phyloP scores from a whole-genome alignment of 2,888 invertebrate genomes.

The Trissolcus brochymenae region DNA sequence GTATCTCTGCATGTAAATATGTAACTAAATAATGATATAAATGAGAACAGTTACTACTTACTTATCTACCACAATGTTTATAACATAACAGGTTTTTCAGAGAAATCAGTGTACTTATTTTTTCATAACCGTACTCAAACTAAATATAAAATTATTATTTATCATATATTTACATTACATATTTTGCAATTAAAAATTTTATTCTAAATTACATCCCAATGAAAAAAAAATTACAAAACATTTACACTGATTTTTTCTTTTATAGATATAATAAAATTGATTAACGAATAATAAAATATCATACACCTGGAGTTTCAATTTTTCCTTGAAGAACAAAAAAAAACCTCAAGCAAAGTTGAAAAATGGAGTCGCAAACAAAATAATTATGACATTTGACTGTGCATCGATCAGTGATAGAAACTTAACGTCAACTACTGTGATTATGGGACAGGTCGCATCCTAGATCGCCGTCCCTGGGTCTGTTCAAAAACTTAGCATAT shows the following conservation, averaged over 20 bases:
- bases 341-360: no score
- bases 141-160: no score
- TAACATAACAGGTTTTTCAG: slow-evolving; percentile 9
- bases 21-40: no score
- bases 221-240: background rate
- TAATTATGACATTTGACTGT: background rate
- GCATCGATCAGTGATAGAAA: background rate
- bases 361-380: no score
- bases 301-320: slow-evolving; percentile 1
- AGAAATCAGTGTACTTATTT: slow-evolving; percentile 20
- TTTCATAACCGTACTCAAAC: no score
- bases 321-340: no score
- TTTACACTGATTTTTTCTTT: no score
- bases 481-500: slow-evolving; percentile 19
- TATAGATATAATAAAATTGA: background rate
- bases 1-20: no score
- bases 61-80: slow-evolving; percentile 27
- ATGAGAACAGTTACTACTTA: slow-evolving; percentile 19
- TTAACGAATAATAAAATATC: slow-evolving; percentile 12
- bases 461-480: background rate
- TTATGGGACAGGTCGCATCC: background rate
- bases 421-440: background rate
- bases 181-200: no score
- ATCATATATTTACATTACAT: no score
- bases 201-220: background rate